Evolutionary conservation across 2,888 invertebrate genomes (phyloP).

Genomic region (Lithophane ornitopus): DNA sequence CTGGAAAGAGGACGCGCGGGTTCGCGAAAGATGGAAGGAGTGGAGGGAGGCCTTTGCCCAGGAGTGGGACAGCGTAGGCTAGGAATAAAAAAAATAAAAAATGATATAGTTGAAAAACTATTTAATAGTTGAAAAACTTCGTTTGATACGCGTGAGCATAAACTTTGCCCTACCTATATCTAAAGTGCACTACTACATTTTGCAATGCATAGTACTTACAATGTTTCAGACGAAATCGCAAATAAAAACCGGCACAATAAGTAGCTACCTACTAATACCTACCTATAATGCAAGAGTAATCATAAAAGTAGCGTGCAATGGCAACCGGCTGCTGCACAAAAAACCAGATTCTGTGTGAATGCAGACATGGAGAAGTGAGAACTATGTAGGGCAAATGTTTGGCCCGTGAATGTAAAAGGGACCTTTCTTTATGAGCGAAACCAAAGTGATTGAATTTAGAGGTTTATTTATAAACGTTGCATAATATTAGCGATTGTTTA

Average conservation of each 20-base stretch:
- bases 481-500: too few relatives aligned
- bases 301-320: conserved; percentile 33
- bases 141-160: not conserved
- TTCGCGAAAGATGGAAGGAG: too few relatives aligned
- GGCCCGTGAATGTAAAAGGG: conserved; percentile 8
- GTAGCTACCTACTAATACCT: not conserved
- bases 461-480: too few relatives aligned
- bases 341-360: conserved; percentile 58
- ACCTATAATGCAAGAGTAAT: conserved; percentile 43
- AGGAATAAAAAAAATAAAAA: too few relatives aligned
- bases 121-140: too few relatives aligned
- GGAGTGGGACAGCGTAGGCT: too few relatives aligned
- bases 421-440: too few relatives aligned
- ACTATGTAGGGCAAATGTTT: conserved; percentile 52
- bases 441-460: too few relatives aligned
- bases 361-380: conserved; percentile 32
- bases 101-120: too few relatives aligned
- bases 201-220: not conserved
- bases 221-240: not conserved
- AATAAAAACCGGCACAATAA: conserved; percentile 36
- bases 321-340: conserved; percentile 53
- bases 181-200: not conserved
- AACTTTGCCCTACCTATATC: not conserved
- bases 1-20: too few relatives aligned
- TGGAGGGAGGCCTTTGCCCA: too few relatives aligned